Percentiles rank a stretch among this genome's conserved stretches.
Evolutionary conservation across 2,797 vertebrate genomes (phyloP).

Genomic region (Cuniculus paca): DNA sequence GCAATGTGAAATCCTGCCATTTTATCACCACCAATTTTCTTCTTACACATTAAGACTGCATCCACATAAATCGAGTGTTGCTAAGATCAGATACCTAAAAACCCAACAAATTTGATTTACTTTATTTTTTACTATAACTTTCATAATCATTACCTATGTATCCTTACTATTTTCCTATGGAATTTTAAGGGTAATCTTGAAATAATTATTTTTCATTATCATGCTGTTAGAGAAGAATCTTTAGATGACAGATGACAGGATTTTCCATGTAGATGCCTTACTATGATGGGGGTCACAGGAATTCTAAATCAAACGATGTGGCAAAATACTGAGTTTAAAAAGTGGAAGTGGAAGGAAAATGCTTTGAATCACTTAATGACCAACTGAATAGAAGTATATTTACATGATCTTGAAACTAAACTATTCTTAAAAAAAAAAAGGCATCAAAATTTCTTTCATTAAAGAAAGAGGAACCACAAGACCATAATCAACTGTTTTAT

Average conservation of each 20-base stretch:
- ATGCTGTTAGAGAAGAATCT: not conserved
- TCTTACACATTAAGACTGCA: not conserved
- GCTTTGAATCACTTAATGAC: not conserved
- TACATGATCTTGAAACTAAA: constrained; percentile 50
- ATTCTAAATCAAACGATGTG: not conserved
- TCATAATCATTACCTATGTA: not conserved
- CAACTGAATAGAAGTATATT: constrained; percentile 17
- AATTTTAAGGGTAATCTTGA: not conserved
- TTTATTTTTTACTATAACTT: not conserved
- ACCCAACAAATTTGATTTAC: not conserved
- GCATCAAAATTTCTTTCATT: constrained; percentile 39
- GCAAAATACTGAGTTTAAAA: not conserved
- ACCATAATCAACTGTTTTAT: constrained; percentile 64
- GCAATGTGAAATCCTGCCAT: not conserved
- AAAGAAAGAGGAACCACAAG: constrained; percentile 44
- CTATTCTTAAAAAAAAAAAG: not conserved
- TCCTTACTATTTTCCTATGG: not conserved
- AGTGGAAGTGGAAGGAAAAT: not conserved
- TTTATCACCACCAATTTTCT: not conserved
- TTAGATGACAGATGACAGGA: not conserved
- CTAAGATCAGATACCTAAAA: not conserved
- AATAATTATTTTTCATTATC: constrained; percentile 3
- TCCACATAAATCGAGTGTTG: not conserved
- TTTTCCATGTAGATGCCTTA: not conserved
- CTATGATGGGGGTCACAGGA: not conserved